These are phyloP conservation scores for Nannoperca australis DNA, from an alignment of 2,797 vertebrate species.

Conservation along the genomic window DNA sequence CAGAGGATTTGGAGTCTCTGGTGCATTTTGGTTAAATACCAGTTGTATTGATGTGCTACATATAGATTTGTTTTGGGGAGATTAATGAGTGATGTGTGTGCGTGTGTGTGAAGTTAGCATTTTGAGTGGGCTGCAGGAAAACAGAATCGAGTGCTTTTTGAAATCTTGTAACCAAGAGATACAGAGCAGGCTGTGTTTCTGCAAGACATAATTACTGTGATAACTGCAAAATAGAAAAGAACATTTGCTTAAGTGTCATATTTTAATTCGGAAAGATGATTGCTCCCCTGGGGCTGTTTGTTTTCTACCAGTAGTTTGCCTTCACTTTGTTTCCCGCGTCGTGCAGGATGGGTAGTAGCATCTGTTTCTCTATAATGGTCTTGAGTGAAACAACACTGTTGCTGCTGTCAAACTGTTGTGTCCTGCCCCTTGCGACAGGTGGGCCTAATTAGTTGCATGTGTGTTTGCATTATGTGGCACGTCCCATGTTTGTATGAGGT, in stretches of 20 bases:
- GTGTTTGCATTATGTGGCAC: constrained; percentile 12
- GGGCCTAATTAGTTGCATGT: constrained; percentile 51
- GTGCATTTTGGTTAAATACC: constrained; percentile 32
- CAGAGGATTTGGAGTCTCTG: constrained; percentile 12
- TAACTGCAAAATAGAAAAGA: constrained; percentile 1
- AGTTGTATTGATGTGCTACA: constrained; percentile 32
- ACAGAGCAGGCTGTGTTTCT: constrained; percentile 34
- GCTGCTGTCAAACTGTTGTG: constrained; percentile 26
- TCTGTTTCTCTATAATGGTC: constrained; percentile 40
- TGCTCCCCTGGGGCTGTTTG: constrained; percentile 25
- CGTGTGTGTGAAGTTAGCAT: constrained; percentile 26
- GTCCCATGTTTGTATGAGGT: constrained; percentile 4
- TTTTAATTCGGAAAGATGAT: constrained; percentile 2
- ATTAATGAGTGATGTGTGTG: constrained; percentile 16
- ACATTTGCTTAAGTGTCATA: constrained; percentile 22
- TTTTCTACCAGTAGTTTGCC: constrained; percentile 20
- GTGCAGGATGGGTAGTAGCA: constrained; percentile 11
- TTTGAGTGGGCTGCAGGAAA: constrained; percentile 57
- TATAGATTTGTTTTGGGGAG: constrained; percentile 29
- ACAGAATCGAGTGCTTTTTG: constrained; percentile 14
- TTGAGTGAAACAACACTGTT: constrained; percentile 20
- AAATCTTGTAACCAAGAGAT: constrained; percentile 50
- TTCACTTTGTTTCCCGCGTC: constrained; percentile 4
- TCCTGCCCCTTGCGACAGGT: constrained; percentile 48
- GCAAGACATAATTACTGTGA: constrained; percentile 7